Base-by-base conservation (phyloP, 2,113 vertebrate species). In the Atractosteus spatula region DNA sequence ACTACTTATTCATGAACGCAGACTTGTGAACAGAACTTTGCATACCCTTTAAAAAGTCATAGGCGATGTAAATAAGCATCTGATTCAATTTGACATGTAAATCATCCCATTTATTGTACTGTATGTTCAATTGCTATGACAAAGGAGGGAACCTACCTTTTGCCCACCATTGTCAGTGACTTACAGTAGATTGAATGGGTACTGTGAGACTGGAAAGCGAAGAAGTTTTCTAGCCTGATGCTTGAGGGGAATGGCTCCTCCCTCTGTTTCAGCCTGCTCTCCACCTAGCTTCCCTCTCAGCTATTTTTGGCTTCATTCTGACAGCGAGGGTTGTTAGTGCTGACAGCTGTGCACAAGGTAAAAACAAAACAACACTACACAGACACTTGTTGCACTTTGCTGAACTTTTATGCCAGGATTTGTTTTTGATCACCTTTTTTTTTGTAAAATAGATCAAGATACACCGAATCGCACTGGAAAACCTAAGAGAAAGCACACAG, bases 291-390 rank as follows among this genome's bases (percentile, higher is more conserved):
- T 63, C 43, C 61, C 73, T 63, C 55, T 54, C 7, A 5, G 64
- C 67, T 76, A 78, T 79, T 84, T 78, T 74, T 71, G 78, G 63
- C 71, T 68, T 71, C 67, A 71, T 66, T 71, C 67, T 70, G 75
- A 80, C 65, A 73, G 76, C 59, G 17, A 56, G 64, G 75, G 73
- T 55, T 61, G 65, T 59, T 72, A 71, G 41, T 68, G 41, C 70
- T 74, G 72, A 68, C 74, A 80, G 80, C 77, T 79, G 74, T 67
- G 66, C 55, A 17, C 67, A 63, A 63, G 77, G 78, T 80, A 71
- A 80, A 77, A 78, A 72, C 73, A 73, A 76, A 62, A 51, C 67
- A 74, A 65, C 62, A 63, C 74, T 14, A 62, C 65, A 11, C 16
- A 55, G 47, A 14, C 57, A 77, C 79, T 63, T 74, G 79, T 74